Conservation (phyloP, 2,888 invertebrate species). For the Cotesia congregata region DNA sequence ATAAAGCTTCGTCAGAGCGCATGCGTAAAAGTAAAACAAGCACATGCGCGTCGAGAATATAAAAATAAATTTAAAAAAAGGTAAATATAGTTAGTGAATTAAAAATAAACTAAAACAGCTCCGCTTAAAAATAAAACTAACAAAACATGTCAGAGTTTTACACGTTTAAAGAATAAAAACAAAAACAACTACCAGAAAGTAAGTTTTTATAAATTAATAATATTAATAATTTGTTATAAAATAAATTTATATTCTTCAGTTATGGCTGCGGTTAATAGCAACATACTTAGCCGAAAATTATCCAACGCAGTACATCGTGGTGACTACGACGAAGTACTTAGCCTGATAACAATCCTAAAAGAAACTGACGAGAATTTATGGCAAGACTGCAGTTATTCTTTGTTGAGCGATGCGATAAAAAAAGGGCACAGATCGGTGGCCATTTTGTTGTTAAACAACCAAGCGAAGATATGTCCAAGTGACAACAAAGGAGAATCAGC, state of each 20-base stretch:
- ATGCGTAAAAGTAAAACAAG: no score
- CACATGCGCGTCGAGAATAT: no score
- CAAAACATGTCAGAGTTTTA: no score
- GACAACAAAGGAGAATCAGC: background rate
- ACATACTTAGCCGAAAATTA: background rate
- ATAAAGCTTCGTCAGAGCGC: no score
- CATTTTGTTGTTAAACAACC: background rate
- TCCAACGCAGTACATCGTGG: background rate
- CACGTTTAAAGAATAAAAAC: no score
- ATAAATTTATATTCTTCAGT: background rate
- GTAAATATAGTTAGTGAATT: no score
- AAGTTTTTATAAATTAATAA: no score
- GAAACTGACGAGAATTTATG: constrained; percentile 8
- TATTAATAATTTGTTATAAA: background rate
- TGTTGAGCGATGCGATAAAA: background rate
- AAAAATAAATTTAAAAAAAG: no score
- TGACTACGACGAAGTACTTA: background rate
- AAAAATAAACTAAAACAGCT: no score
- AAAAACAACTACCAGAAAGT: no score
- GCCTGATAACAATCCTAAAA: background rate
- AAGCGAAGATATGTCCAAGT: background rate
- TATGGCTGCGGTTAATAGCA: background rate
- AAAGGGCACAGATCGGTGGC: background rate
- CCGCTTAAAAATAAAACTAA: no score
- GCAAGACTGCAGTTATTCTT: background rate